These are phyloP conservation scores for Solen grandis DNA, from an alignment of 1,140 invertebrate species.

Conservation along the genomic window DNA sequence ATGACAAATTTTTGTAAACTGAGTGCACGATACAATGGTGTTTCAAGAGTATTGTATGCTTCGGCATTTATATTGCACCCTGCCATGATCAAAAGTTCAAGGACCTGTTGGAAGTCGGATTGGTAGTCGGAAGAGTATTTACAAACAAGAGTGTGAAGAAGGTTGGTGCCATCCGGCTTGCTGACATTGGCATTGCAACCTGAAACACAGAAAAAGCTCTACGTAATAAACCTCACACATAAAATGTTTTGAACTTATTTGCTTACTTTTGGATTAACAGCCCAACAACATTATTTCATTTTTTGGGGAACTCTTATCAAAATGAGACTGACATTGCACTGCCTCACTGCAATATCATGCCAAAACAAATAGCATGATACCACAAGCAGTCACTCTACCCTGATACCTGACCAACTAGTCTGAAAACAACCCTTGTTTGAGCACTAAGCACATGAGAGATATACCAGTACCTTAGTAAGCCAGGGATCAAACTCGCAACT, in stretches of 20 bases:
- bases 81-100: constrained; percentile 14
- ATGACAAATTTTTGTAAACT: neutral
- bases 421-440: too few species aligned
- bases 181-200: constrained; percentile 13
- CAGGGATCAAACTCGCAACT: too few species aligned
- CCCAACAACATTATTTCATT: neutral
- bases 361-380: neutral
- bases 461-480: too few species aligned
- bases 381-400: too few species aligned
- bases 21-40: constrained; percentile 26
- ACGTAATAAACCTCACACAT: neutral
- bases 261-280: neutral
- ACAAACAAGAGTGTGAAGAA: constrained; percentile 17
- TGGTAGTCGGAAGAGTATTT: neutral
- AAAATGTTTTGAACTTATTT: too few species aligned
- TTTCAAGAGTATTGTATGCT: constrained; percentile 21
- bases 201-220: constrained; percentile 4
- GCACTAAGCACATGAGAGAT: too few species aligned
- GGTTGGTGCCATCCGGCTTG: neutral
- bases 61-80: constrained; percentile 9
- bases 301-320: neutral
- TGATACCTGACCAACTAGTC: too few species aligned
- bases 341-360: neutral
- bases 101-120: constrained; percentile 1
- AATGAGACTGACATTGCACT: neutral